Base-by-base conservation (phyloP, 2,113 vertebrate species). In the Perca schrenkii region DNA sequence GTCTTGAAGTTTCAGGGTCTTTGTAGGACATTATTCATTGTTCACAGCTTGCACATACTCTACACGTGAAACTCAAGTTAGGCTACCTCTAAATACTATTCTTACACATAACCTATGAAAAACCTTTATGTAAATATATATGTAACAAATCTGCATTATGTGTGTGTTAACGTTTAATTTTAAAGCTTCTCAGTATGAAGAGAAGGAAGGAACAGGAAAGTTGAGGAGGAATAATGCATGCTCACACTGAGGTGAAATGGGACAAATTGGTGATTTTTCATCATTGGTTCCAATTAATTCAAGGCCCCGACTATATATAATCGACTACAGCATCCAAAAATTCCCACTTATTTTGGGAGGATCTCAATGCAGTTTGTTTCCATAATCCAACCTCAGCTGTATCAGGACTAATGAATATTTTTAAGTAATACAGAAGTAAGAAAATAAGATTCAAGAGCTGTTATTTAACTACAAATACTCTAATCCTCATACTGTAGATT, bases 11-110 rank as follows among this genome's bases (percentile, higher is more conserved):
- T 21, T 22, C 7, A 69, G 22, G 25, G 52, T 53, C 19, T 61
- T 47, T 65, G 22, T 1, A 8, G 61, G 16, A 56, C 34, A 34
- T 58, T 19, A 62, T 54, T 65, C 17, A 56, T 67, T 73, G 56
- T 17, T 34, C 43, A 57, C 46, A 36, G 49, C 17, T 46, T 73
- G 2, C 15, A 12, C 14, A 31, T 67, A 16, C 10, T n/a, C 52
- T 34, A 57, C 73, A 81, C 14, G 57, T 83, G 80, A 47, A 46
- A 60, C 12, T 14, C 12, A 49, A 49, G 1, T 21, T 54, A 67
- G 8, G 34, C 36, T 34, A 6, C 21, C 25, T 34, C 14, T 66
- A 10, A 13, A 43, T 47, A n/a, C 17, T 19, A 25, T 22, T 5
- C 36, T 40, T 40, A 71, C 25, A 64, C 12, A 34, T 31, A 47